Base-by-base conservation (phyloP, 2,888 invertebrate genomes). In the Archips crataeganus region DNA sequence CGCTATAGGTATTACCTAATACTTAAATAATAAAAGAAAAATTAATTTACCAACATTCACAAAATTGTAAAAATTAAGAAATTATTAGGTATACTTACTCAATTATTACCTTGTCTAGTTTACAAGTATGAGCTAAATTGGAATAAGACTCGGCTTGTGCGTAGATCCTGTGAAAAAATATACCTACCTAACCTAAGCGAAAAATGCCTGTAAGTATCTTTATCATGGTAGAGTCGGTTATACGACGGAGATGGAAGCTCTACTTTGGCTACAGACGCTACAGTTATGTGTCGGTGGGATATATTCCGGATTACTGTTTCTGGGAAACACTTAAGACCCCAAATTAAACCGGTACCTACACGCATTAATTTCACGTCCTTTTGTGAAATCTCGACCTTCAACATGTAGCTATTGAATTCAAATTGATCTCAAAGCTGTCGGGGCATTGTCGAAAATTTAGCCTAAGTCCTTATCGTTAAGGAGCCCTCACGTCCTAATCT, bases 401-500 rank as follows among this genome's bases (percentile, higher is more conserved):
- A 39, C 10, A n/a, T 51, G n/a, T 13, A 9, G 1, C 0, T 11
- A 54, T 65, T 64, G 32, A 62, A 47, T 64, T 47, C 42, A 51
- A 51, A 70, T 71, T 77, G 49, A 49, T 23, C 67, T 70, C 70
- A 57, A 57, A 2, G 57, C 32, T 70, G 72, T 72, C 76, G 72
- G 70, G 65, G 49, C 69, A 42, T 64, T 72, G 63, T 77, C 79
- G 76, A 81, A 84, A 57, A 81, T 82, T 83, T 79, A 77, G 82
- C 79, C 82, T 84, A 85, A 87, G 80, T 83, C 82, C 82, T 85
- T 87, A 87, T 87, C 85, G 80, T 83, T 82, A 81, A 79, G 77
- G 83, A 87, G 85, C 82, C 85, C 86, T 87, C 79, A 32, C 57
- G 75, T 84, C 82, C 81, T 91, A 92, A 92, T 92, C 85, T 86